A percentile compares a stretch with the other conserved stretches of the same genome.
Evolutionary conservation across 2,888 invertebrate genomes (phyloP).

Genomic region (Apoda limacodes): DNA sequence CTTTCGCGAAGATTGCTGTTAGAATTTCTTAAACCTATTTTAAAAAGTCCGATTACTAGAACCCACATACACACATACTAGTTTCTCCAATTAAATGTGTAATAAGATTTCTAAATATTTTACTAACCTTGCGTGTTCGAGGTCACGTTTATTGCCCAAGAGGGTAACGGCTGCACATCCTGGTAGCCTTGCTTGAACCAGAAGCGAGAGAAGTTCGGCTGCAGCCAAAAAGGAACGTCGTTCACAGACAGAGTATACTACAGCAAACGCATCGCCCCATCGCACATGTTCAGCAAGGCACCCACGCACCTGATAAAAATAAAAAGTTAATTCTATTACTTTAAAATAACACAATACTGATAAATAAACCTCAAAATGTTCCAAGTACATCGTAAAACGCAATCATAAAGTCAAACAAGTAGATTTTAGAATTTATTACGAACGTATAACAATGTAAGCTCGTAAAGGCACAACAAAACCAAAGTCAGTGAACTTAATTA

Average conservation of each 20-base stretch:
- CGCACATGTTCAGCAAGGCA: slow-evolving; percentile 81
- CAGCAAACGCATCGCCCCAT: slow-evolving; percentile 87
- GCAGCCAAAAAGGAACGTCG: slow-evolving; percentile 72
- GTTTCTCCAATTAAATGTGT: no score
- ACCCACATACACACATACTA: no score
- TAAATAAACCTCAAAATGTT: no score
- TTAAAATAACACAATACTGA: no score
- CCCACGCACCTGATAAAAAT: slow-evolving; percentile 80
- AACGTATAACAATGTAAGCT: background rate
- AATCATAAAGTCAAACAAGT: no score
- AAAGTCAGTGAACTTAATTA: slow-evolving; percentile 6
- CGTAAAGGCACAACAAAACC: slow-evolving; percentile 1
- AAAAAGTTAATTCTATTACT: no score
- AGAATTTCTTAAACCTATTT: no score
- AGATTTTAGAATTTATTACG: no score
- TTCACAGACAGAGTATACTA: slow-evolving; percentile 80
- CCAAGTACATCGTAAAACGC: no score
- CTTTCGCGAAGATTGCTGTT: no score
- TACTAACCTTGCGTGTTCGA: slow-evolving; percentile 80
- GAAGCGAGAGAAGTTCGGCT: slow-evolving; percentile 76
- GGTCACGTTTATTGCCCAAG: slow-evolving; percentile 85
- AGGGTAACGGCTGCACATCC: slow-evolving; percentile 80
- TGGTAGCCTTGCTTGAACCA: slow-evolving; percentile 78
- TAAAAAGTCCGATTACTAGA: no score
- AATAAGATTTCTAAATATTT: background rate